A percentile compares a stretch with the other conserved stretches of the same genome.
These are phyloP conservation scores for Laticauda laticaudata DNA, from an alignment of 2,113 vertebrate species.

Conservation along the genomic window DNA sequence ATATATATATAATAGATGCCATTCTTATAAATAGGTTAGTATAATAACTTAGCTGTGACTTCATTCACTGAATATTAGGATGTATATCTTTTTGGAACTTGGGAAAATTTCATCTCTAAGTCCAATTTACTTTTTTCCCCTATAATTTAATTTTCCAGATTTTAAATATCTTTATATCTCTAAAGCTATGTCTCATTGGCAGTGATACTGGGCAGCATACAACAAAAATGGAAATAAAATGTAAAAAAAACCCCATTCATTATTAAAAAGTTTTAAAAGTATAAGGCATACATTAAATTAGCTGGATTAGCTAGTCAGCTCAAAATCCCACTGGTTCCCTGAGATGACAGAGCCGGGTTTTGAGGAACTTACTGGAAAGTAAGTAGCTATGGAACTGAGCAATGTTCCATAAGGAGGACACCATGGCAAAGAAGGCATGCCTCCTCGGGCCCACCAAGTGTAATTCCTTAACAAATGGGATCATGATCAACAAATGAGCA, in stretches of 20 bases:
- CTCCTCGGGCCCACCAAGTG: not conserved
- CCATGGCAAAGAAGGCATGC: not conserved
- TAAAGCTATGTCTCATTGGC: not conserved
- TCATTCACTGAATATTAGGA: not conserved
- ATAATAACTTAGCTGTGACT: not conserved
- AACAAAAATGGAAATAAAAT: not conserved
- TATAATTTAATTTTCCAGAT: not conserved
- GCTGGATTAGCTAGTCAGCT: not conserved
- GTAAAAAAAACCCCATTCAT: not conserved
- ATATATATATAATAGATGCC: not conserved
- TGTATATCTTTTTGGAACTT: not conserved
- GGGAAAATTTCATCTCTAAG: accelerated
- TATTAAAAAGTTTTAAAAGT: not conserved
- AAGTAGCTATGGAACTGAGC: not conserved
- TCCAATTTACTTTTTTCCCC: not conserved
- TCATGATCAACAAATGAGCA: not conserved
- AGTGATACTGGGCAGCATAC: not conserved
- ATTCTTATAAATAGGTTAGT: not conserved
- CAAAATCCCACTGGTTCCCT: not conserved
- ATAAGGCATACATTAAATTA: not conserved
- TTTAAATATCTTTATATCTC: not conserved
- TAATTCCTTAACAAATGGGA: not conserved
- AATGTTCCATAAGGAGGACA: not conserved
- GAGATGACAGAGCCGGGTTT: not conserved
- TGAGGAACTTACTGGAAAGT: not conserved